Percentiles rank a stretch among this genome's conserved stretches.
These are phyloP conservation scores for Junonia oenone DNA, from an alignment of 2,888 invertebrate species.

Conservation along the genomic window DNA sequence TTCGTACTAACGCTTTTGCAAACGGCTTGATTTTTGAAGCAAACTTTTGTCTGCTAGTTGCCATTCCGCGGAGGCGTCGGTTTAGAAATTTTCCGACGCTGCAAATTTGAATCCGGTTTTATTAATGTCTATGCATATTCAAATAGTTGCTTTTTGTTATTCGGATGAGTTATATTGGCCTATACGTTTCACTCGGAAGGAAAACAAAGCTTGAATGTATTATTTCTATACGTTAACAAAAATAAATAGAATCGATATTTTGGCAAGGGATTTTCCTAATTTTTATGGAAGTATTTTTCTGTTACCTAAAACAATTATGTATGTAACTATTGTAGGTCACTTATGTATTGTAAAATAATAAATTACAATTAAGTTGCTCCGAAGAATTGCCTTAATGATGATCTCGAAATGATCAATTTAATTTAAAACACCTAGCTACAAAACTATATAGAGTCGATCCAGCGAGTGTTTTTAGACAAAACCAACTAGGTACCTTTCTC, in stretches of 20 bases:
- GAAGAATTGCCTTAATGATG: too few species aligned
- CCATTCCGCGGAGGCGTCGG: conserved; percentile 50
- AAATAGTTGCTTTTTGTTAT: conserved; percentile 52
- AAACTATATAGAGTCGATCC: too few species aligned
- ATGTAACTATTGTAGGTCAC: too few species aligned
- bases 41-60: conserved; percentile 55
- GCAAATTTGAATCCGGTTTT: conserved; percentile 51
- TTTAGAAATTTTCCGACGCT: conserved; percentile 39
- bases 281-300: too few species aligned
- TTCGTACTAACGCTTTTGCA: conserved; percentile 44
- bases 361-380: too few species aligned
- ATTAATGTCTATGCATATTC: conserved; percentile 63
- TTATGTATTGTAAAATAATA: too few species aligned
- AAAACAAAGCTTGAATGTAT: conserved; percentile 10
- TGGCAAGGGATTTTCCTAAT: neutral
- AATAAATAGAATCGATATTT: neutral
- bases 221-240: conserved; percentile 4
- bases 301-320: too few species aligned
- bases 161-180: conserved; percentile 36
- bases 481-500: too few species aligned
- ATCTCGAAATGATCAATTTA: too few species aligned
- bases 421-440: too few species aligned
- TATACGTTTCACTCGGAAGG: conserved; percentile 27
- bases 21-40: conserved; percentile 61
- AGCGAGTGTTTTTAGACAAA: too few species aligned